Evolutionary conservation across 2,888 invertebrate genomes (phyloP).

Genomic region (Dryobota labecula): DNA sequence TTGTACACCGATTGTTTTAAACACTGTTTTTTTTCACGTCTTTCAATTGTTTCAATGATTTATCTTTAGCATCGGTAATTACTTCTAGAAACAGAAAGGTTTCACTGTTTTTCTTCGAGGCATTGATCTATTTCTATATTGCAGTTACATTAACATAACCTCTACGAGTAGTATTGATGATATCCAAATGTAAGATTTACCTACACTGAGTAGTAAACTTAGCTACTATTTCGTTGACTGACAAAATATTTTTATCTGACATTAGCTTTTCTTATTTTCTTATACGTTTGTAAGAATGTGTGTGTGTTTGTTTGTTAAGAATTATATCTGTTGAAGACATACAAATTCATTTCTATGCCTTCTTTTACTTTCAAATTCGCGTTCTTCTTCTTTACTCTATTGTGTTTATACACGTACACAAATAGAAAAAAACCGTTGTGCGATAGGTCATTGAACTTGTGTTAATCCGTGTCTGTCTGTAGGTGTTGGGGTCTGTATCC

Average conservation of each 20-base stretch:
- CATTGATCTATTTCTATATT: not conserved
- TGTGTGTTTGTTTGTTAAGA: too few relatives aligned
- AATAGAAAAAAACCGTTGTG: not conserved
- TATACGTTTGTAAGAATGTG: too few relatives aligned
- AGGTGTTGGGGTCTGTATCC: constrained; percentile 71
- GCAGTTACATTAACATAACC: not conserved
- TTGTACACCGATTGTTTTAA: not conserved
- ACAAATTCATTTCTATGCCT: fast-evolving
- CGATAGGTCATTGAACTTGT: constrained; percentile 14
- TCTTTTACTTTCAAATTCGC: too few relatives aligned
- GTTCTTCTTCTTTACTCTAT: not conserved
- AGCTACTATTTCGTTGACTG: too few relatives aligned
- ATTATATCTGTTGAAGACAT: not conserved
- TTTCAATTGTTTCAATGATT: constrained; percentile 8
- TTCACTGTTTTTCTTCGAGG: not conserved
- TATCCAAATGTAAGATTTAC: too few relatives aligned
- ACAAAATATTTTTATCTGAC: not conserved
- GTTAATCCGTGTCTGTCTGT: constrained; percentile 56
- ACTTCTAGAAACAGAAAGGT: fast-evolving
- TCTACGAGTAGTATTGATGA: not conserved
- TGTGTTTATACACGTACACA: not conserved
- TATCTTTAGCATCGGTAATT: constrained; percentile 10
- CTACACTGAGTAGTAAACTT: too few relatives aligned
- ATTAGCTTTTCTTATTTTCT: not conserved
- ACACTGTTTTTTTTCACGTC: not conserved